These are phyloP conservation scores for Xylota segnis DNA, from an alignment of 2,888 invertebrate species.

Conservation along the genomic window DNA sequence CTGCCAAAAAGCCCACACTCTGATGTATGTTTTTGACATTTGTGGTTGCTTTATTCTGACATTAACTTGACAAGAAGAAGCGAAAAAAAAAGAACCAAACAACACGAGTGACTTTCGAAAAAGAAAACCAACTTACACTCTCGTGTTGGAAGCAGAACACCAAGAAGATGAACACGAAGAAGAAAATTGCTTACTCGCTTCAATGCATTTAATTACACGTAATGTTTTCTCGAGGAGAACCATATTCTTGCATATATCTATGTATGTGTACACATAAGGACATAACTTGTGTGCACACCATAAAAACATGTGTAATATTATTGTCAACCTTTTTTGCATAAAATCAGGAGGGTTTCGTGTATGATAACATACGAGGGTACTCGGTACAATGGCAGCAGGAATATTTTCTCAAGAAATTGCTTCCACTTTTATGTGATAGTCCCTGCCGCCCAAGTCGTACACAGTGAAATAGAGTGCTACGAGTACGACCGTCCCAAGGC, in stretches of 20 bases:
- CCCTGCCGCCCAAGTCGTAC: not conserved
- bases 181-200: slow-evolving; percentile 69
- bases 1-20: not conserved
- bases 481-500: not conserved
- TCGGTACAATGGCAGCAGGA: not conserved
- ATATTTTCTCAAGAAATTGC: slow-evolving; percentile 38
- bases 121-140: not conserved
- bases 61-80: slow-evolving; percentile 11
- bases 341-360: not conserved
- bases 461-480: not conserved
- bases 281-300: slow-evolving; percentile 26
- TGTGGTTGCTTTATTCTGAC: slow-evolving; percentile 32
- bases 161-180: slow-evolving; percentile 2
- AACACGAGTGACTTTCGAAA: slow-evolving; percentile 14
- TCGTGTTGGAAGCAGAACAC: slow-evolving; percentile 4
- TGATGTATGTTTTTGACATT: slow-evolving; percentile 47
- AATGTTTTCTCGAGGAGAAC: slow-evolving; percentile 26
- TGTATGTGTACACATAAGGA: not conserved
- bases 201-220: slow-evolving; percentile 74
- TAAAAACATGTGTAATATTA: slow-evolving; percentile 51
- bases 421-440: slow-evolving; percentile 27
- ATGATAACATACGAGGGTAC: not conserved
- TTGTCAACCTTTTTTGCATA: slow-evolving; percentile 59
- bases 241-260: slow-evolving; percentile 12
- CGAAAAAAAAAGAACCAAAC: slow-evolving; percentile 6